These are phyloP conservation scores for Rhizomys pruinosus DNA, from an alignment of 2,113 vertebrate species.

Conservation along the genomic window DNA sequence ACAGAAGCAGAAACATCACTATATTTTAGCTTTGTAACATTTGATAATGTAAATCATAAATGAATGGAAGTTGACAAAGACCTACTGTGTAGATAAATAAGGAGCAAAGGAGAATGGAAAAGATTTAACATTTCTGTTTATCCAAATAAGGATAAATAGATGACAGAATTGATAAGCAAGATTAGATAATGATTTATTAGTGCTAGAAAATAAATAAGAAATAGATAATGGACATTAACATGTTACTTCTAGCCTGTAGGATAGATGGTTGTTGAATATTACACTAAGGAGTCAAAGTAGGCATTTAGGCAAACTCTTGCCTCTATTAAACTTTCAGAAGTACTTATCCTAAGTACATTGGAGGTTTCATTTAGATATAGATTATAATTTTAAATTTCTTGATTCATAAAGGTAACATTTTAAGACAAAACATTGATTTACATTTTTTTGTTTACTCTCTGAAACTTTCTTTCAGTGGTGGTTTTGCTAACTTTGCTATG, in stretches of 20 bases:
- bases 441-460: neutral
- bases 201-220: neutral
- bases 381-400: neutral
- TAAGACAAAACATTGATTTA: neutral
- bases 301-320: neutral
- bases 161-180: neutral
- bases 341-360: neutral
- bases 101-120: neutral
- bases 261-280: too few species aligned
- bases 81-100: fast-evolving
- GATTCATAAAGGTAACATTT: neutral
- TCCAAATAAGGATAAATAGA: neutral
- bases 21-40: neutral
- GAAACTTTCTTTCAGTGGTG: neutral
- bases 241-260: neutral
- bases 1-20: neutral
- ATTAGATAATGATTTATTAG: neutral
- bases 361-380: neutral
- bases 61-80: neutral
- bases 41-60: neutral
- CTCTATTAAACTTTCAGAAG: neutral
- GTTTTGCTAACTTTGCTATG: neutral
- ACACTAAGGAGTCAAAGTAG: neutral
- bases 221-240: neutral
- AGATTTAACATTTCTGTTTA: neutral